These are phyloP conservation scores for Sympetrum striolatum DNA, from an alignment of 2,888 invertebrate genomes.

Conservation along the genomic window DNA sequence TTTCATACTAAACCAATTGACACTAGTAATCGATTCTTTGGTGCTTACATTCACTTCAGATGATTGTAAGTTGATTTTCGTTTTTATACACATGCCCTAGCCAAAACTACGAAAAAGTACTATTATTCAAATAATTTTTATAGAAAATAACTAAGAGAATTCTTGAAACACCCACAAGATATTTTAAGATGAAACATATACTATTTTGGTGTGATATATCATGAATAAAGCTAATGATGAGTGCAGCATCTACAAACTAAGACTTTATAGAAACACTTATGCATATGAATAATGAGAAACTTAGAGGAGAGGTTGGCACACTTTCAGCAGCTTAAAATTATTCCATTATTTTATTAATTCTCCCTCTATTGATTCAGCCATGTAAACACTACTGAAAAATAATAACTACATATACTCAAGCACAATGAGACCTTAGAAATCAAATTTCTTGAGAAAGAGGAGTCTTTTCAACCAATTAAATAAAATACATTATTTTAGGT, in stretches of 20 bases:
- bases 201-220: background rate
- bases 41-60: background rate
- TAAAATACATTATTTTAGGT: too few relatives aligned
- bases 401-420: too few relatives aligned
- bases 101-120: background rate
- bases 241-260: constrained; percentile 14
- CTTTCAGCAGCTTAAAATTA: background rate
- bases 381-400: too few relatives aligned
- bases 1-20: background rate
- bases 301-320: constrained; percentile 8
- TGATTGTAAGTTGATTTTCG: background rate
- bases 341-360: too few relatives aligned
- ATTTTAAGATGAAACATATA: constrained; percentile 20
- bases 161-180: background rate
- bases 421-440: too few relatives aligned
- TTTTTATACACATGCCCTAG: background rate
- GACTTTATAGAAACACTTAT: background rate
- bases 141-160: background rate
- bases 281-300: constrained; percentile 1
- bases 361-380: too few relatives aligned
- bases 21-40: background rate
- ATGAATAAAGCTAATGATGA: background rate
- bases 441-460: too few relatives aligned
- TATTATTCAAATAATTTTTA: background rate
- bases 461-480: too few relatives aligned